phyloP scores from a whole-genome alignment of 2,113 vertebrate species.

The Chionis minor region DNA sequence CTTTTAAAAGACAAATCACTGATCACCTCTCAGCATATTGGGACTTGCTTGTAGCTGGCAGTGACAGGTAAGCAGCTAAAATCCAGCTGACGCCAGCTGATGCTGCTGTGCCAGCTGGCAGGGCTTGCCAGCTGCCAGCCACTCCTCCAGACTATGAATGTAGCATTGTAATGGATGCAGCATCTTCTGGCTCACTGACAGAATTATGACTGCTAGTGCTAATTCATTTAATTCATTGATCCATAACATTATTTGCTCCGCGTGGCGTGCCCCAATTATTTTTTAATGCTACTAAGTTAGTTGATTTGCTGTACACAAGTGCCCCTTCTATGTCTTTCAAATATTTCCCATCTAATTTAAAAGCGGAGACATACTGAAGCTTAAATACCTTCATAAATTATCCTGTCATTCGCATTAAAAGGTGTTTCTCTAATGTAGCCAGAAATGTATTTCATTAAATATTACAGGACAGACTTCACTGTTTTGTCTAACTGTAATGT shows the following conservation, averaged over 20 bases:
- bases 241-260: neutral
- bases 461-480: conserved; percentile 37
- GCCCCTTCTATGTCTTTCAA: neutral
- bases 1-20: conserved; percentile 40
- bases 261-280: neutral
- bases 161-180: neutral
- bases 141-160: neutral
- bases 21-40: conserved; percentile 18
- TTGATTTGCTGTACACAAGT: conserved; percentile 4
- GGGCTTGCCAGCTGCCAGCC: neutral
- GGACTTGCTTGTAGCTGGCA: neutral
- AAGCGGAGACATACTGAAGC: neutral
- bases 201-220: conserved; percentile 18
- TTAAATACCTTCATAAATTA: neutral
- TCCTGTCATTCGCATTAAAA: conserved; percentile 47
- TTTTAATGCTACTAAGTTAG: conserved; percentile 15
- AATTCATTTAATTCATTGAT: neutral
- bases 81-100: neutral
- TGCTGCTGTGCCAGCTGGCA: neutral
- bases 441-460: conserved; percentile 57
- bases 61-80: conserved; percentile 43
- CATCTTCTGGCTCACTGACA: conserved; percentile 24
- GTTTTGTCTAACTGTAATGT: conserved; percentile 61
- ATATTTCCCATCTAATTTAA: neutral
- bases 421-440: conserved; percentile 42